Evolutionary conservation across 2,888 invertebrate genomes (phyloP), one percentile per base, ranked within the genome.

Genomic region (Norana najaformis): DNA sequence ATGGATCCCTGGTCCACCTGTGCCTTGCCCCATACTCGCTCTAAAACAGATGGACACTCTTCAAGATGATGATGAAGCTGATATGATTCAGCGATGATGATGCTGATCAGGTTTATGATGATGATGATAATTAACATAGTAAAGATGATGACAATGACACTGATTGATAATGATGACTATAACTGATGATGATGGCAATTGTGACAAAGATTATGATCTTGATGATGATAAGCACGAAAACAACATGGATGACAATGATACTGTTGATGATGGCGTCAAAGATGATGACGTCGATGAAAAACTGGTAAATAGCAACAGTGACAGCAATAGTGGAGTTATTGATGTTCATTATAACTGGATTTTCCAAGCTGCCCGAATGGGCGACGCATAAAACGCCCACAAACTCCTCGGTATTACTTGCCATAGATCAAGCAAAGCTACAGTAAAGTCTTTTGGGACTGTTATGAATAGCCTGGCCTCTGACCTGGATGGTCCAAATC

Each of bases 291-390:
- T 69, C 8, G 8, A 69, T n/a, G 30, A 69, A n/a, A 69, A 69
- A 69, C n/a, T n/a, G 30, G 69, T n/a, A n/a, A n/a, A n/a, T n/a
- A 69, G 69, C 13, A 30, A n/a, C 30, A 69, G 69, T 69, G 69
- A 69, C n/a, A 69, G 69, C 69, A 69, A 69, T 69, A n/a, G 30
- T n/a, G n/a, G n/a, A 69, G n/a, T 69, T 69, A 69, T 69, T 69
- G 69, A 69, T 69, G n/a, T n/a, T 69, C 69, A 69, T 69, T 69
- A 69, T 69, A n/a, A 69, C 69, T 6, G 69, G 69, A 69, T 69
- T 69, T 69, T 69, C 69, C 69, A 1, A n/a, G 11, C 30, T 0
- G 69, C 30, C 11, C 4, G 69, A n/a, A 69, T n/a, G 69, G 69
- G 69, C 69, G 11, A 11, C 69, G 13, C 69, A 69, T 69, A 69